Evolutionary conservation across 2,888 invertebrate species (phyloP).

Genomic region (Enchytraeus crypticus): DNA sequence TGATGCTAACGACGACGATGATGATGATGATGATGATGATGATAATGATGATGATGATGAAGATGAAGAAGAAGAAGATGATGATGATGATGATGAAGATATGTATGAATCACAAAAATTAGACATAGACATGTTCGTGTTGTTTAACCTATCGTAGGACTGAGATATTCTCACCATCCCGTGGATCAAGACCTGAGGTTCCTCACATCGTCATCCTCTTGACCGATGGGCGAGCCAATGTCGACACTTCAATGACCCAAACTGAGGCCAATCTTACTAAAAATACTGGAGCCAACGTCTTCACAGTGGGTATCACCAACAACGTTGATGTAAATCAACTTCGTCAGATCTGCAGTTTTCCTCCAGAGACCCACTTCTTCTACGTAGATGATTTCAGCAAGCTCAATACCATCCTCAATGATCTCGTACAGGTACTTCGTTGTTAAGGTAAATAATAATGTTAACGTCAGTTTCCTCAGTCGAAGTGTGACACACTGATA

Average conservation of each 20-base stretch:
- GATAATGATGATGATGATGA: no score
- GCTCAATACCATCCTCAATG: constrained; percentile 4
- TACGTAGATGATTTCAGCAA: constrained; percentile 7
- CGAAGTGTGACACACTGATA: no score
- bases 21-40: no score
- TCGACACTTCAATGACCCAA: constrained; percentile 5
- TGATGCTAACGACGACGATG: no score
- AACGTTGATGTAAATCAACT: constrained; percentile 6
- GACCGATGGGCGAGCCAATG: constrained; percentile 21
- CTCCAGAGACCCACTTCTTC: constrained; percentile 9
- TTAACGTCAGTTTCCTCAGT: no score
- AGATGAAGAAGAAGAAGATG: no score
- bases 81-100: no score
- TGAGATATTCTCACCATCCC: constrained; percentile 1
- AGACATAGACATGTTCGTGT: no score
- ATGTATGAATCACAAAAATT: no score
- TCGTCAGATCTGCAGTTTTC: background rate
- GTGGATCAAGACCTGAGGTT: constrained; percentile 13
- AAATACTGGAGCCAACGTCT: constrained; percentile 7
- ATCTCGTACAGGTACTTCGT: no score
- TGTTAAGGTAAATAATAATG: no score
- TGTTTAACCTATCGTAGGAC: no score
- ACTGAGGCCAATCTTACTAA: constrained; percentile 13
- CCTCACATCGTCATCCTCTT: constrained; percentile 15
- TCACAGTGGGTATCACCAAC: constrained; percentile 17